phyloP scores from a whole-genome alignment of 1,140 invertebrate species.

The Samia ricini region DNA sequence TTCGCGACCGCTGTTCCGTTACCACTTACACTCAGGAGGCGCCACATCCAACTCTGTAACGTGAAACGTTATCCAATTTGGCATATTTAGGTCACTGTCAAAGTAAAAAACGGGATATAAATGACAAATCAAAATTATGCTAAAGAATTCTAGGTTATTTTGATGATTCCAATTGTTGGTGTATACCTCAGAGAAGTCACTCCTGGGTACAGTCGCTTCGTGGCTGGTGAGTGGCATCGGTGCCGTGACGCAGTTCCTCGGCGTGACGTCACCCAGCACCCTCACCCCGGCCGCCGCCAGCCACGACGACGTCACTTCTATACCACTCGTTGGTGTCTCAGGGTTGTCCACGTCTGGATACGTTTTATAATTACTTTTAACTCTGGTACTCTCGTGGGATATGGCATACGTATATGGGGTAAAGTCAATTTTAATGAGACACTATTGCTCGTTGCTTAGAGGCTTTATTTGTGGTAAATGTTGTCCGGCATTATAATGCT shows the following conservation, averaged over 20 bases:
- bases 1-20: constrained; percentile 34
- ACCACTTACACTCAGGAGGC: constrained; percentile 34
- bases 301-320: constrained; percentile 35
- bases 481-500: too few relatives aligned
- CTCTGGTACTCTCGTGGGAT: too few relatives aligned
- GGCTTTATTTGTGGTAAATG: too few relatives aligned
- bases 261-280: constrained; percentile 23
- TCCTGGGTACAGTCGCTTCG: constrained; percentile 34
- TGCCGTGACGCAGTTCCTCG: constrained; percentile 14
- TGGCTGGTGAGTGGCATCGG: constrained; percentile 16
- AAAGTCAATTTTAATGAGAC: too few relatives aligned
- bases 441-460: too few relatives aligned
- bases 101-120: too few relatives aligned
- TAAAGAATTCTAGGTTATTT: too few relatives aligned
- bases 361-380: too few relatives aligned
- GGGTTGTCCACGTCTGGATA: constrained; percentile 29
- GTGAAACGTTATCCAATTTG: not conserved
- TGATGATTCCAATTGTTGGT: too few relatives aligned
- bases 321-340: constrained; percentile 23
- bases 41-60: constrained; percentile 59
- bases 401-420: too few relatives aligned
- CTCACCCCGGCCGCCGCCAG: constrained; percentile 41
- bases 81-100: too few relatives aligned
- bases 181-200: constrained; percentile 57
- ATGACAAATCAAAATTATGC: too few relatives aligned